These are phyloP conservation scores for Myotis yumanensis DNA, from an alignment of 2,113 vertebrate species.

Conservation along the genomic window DNA sequence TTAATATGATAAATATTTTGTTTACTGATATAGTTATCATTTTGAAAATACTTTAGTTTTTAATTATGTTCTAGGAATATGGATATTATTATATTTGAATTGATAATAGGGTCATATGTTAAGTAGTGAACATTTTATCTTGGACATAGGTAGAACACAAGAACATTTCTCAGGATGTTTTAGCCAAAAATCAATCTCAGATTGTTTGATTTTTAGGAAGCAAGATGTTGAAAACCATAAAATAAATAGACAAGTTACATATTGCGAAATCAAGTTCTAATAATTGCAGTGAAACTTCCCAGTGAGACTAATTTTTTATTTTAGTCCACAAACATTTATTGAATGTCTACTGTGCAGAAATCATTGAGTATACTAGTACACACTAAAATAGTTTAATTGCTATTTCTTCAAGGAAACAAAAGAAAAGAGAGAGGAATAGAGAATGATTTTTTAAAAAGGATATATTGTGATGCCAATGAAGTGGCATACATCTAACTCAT, in stretches of 20 bases:
- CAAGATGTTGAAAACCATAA: neutral
- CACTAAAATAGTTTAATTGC: neutral
- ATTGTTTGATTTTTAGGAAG: neutral
- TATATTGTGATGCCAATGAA: neutral
- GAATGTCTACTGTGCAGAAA: neutral
- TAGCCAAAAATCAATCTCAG: neutral
- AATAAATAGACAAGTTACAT: neutral
- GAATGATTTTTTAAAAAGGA: neutral
- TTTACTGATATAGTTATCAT: neutral
- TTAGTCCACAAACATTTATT: neutral
- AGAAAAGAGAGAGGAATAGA: neutral
- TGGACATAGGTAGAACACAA: neutral
- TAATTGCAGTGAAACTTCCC: neutral
- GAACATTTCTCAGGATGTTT: neutral
- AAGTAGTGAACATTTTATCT: neutral
- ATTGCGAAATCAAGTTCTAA: neutral
- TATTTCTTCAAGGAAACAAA: neutral
- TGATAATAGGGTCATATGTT: neutral
- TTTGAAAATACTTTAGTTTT: neutral
- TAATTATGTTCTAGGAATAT: neutral
- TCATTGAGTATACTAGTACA: neutral
- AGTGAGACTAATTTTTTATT: neutral
- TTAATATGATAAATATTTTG: neutral
- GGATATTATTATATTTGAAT: neutral
- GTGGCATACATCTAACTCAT: neutral